Evolutionary conservation across 92 coral and sea anemone genomes (phyloP), one percentile per base, ranked within the genome.

Genomic region (Isaurus tuberculatus): DNA sequence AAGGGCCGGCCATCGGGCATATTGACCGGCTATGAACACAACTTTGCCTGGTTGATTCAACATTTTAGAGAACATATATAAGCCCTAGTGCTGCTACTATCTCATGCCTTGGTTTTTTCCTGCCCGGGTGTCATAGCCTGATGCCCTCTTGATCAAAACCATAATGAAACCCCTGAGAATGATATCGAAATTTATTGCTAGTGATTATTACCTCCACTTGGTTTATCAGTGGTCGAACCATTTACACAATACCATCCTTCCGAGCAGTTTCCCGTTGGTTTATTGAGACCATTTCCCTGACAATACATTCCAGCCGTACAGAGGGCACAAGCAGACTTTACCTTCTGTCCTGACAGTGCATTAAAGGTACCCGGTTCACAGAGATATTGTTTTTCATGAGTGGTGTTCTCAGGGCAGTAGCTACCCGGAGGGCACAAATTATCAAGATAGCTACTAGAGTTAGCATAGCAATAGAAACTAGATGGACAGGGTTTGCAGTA

Each of bases 271-370:
- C 84, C 92, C 9, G 97, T 96, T 26, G 99, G 99, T 31, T 77
- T 64, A 73, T 85, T 86, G 25, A 94, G 84, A 14, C 97, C 97
- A 65, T 70, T 37, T n/a, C 94, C 92, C 73, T 88, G 92, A 61
- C 99, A 96, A 70, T 94, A 96, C 94, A 87, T 96, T 20, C 99
- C 99, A 51, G 91, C 97, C 31, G 94, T 89, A 65, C 99, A 96
- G 28, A 88, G 74, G 57, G 75, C 83, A 84, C 99, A 96, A 9
- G 94, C 90, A 4, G 93, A 69, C 65, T 66, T 51, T 26, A 71
- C 80, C 63, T 87, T 80, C 78, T 96, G 99, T 3, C 86, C 94
- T 16, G 94, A 36, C 65, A 94, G 84, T 15, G 81, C 69, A 65
- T 96, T 96, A 43, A 96, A 96, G 2, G 93, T 94, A 40, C 99